phyloP scores from a whole-genome alignment of 2,797 vertebrate genomes.

The Galaxias olidus region DNA sequence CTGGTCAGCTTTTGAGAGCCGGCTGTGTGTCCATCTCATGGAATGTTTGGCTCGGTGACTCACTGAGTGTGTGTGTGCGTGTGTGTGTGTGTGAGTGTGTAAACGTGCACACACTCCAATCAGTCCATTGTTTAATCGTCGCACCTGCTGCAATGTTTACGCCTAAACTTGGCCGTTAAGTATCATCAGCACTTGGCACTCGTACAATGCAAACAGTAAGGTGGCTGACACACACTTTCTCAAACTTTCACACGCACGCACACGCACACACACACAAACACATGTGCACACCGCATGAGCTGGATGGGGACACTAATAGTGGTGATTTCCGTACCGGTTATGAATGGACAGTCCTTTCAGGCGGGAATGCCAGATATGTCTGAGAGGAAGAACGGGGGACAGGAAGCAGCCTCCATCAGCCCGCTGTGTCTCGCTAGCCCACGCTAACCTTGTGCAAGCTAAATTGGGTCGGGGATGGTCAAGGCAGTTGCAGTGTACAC shows the following conservation, averaged over 20 bases:
- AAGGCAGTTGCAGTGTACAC: slow-evolving; percentile 2
- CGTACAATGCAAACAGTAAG: slow-evolving; percentile 6
- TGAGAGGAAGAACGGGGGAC: slow-evolving; percentile 30
- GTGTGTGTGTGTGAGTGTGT: neutral
- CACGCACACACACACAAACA: slow-evolving; percentile 6
- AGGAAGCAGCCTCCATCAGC: slow-evolving; percentile 41
- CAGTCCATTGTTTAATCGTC: slow-evolving; percentile 39
- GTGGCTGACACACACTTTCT: slow-evolving; percentile 25
- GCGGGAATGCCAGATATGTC: slow-evolving; percentile 56
- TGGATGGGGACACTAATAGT: neutral
- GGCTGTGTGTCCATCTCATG: too few species aligned
- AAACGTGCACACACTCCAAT: too few species aligned
- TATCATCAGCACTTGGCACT: slow-evolving; percentile 26
- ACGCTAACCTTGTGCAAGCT: slow-evolving; percentile 41
- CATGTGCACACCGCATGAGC: neutral
- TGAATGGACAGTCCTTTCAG: slow-evolving; percentile 58
- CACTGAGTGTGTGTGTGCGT: neutral
- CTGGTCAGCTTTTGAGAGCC: too few species aligned
- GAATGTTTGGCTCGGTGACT: too few species aligned
- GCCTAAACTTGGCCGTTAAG: slow-evolving; percentile 42
- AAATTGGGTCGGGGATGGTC: neutral
- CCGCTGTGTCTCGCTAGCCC: slow-evolving; percentile 38
- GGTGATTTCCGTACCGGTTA: slow-evolving; percentile 25
- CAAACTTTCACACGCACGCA: slow-evolving; percentile 17
- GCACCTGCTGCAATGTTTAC: slow-evolving; percentile 63